Conservation (phyloP, 2,797 vertebrate genomes). For the Ataeniobius toweri region DNA sequence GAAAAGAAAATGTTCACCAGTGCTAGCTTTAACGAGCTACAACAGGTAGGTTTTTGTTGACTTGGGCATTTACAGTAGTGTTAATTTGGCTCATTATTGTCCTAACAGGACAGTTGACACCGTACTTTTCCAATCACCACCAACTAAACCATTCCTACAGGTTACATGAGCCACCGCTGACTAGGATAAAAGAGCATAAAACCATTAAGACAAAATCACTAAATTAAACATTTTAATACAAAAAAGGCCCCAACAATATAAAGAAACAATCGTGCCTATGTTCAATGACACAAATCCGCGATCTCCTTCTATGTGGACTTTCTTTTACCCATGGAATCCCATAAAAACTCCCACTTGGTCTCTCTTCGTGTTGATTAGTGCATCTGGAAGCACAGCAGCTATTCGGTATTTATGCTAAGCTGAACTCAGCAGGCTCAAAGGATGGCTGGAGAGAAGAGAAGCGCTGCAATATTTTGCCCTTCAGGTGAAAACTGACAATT, state of each 20-base stretch:
- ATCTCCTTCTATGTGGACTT: no score
- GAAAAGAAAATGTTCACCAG: no score
- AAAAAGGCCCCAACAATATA: not conserved
- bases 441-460: not conserved
- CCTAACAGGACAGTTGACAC: not conserved
- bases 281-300: no score
- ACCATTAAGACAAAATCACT: not conserved
- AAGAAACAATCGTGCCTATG: no score
- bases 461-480: not conserved
- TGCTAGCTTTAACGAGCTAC: not conserved
- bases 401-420: not conserved
- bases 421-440: not conserved
- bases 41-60: not conserved
- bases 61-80: not conserved
- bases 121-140: not conserved
- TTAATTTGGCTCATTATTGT: not conserved
- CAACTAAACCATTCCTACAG: not conserved
- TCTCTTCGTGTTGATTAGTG: not conserved
- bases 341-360: not conserved
- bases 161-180: not conserved
- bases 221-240: not conserved
- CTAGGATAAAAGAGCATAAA: not conserved
- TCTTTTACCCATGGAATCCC: not conserved
- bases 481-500: not conserved
- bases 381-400: not conserved